These are phyloP conservation scores for Trachelus troglodyta DNA, from an alignment of 2,888 invertebrate genomes.

Conservation along the genomic window DNA sequence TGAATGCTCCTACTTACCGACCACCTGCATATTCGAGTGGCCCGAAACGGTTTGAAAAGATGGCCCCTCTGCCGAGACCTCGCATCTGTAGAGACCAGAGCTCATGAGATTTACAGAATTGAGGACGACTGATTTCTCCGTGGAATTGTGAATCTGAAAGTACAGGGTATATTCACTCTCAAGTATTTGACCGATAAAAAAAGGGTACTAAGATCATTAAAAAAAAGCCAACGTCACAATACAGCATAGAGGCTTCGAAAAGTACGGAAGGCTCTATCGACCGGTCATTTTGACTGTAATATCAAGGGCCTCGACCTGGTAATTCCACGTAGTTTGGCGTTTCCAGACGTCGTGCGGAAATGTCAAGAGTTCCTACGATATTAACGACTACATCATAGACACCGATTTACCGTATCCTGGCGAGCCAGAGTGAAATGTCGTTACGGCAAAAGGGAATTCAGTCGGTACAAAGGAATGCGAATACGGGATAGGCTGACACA, in stretches of 20 bases:
- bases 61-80: slow-evolving; percentile 82
- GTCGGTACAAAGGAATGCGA: neutral
- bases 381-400: neutral
- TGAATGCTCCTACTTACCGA: slow-evolving; percentile 71
- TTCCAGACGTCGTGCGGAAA: neutral
- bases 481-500: neutral
- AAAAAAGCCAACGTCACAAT: neutral
- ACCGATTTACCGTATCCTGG: neutral
- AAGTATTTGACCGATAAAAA: neutral
- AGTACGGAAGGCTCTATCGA: neutral
- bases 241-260: neutral
- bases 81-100: slow-evolving; percentile 81
- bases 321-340: neutral
- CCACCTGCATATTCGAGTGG: slow-evolving; percentile 79
- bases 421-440: neutral
- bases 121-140: slow-evolving; percentile 75
- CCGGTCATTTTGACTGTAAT: neutral
- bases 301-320: neutral
- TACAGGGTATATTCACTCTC: neutral
- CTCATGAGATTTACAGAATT: slow-evolving; percentile 77
- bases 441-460: neutral
- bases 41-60: slow-evolving; percentile 82
- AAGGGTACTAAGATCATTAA: neutral
- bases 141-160: slow-evolving; percentile 75
- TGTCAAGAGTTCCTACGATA: slow-evolving; percentile 5